Evolutionary conservation across 2,888 invertebrate species (phyloP), one percentile per base, ranked within the genome.

Genomic region (Lochmaea capreae): DNA sequence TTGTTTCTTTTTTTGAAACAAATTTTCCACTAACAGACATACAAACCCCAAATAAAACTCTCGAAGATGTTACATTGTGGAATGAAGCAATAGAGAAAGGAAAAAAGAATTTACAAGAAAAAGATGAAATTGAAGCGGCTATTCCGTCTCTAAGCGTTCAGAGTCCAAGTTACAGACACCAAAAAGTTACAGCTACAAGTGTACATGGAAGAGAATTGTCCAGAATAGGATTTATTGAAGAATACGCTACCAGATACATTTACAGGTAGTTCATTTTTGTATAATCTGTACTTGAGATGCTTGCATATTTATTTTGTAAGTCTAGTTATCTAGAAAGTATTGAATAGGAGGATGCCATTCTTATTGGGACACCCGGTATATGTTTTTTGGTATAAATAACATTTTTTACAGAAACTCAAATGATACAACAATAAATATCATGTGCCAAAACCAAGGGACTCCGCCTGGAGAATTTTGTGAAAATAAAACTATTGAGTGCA

Each of bases 151-250:
- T 92, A 57, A 87, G 86, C 0, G 78, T 87, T 0, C 88, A 91
- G 73, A 90, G 91, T 6, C 93, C 94, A 0, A 92, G 93, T 33
- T 91, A 89, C 77, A 89, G 91, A 57, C 95, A 95, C 67, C 94
- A 94, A 82, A 89, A 91, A 65, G 92, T 93, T 0, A 89, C 93
- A 0, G 91, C 91, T 65, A 93, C 93, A 0, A 89, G 90, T 0
- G 85, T 88, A 0, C 89, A 87, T 52, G 91, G 93, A 0, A 90
- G 91, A 18, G 89, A 90, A 3, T 78, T 94, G 58, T 91, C 94
- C 0, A 88, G 92, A 11, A 87, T 90, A 0, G 95, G 93, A 0
- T 92, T 91, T 81, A 90, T 91, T 0, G 91, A 92, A 77, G 92
- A 93, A 79, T 89, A 91, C 62, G 95, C 94, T 0, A 93, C 94